phyloP scores from a whole-genome alignment of 2,797 vertebrate species.

The Margarornis squamiger region DNA sequence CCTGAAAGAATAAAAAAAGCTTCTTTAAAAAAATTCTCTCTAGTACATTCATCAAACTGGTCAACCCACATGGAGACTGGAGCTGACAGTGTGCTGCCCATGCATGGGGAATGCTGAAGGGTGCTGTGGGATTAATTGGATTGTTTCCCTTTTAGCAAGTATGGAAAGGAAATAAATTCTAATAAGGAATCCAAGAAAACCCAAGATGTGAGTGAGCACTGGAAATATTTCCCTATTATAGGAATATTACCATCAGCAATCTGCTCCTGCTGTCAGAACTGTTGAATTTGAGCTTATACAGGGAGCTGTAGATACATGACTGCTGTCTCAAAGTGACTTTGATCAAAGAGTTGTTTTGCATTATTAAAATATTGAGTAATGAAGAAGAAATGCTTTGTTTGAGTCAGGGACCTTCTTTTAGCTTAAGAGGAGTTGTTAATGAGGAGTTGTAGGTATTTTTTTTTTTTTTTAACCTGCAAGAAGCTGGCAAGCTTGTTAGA shows the following conservation, averaged over 20 bases:
- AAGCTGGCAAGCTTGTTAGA: not conserved
- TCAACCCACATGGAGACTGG: not conserved
- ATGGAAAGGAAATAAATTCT: not conserved
- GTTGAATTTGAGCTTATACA: not conserved
- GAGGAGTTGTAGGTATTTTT: not conserved
- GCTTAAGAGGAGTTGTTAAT: not conserved
- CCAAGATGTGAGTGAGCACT: not conserved
- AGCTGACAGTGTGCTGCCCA: not conserved
- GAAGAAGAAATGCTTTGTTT: not conserved
- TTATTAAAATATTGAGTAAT: constrained; percentile 25
- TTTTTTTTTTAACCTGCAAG: not conserved
- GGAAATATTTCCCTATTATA: not conserved
- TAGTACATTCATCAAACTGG: not conserved
- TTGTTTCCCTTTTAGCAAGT: not conserved
- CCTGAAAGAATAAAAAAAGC: not conserved
- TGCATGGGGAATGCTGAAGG: not conserved
- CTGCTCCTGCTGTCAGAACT: not conserved
- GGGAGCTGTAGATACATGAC: not conserved
- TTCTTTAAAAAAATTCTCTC: not conserved
- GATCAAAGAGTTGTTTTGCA: constrained; percentile 9
- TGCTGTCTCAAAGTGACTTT: not conserved
- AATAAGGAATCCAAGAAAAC: not conserved
- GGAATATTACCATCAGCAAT: not conserved
- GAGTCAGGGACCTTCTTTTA: not conserved
- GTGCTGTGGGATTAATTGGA: not conserved